A percentile compares a stretch with the other conserved stretches of the same genome.
phyloP scores from a whole-genome alignment of 2,888 invertebrate genomes.

The Nymphalis polychloros region DNA sequence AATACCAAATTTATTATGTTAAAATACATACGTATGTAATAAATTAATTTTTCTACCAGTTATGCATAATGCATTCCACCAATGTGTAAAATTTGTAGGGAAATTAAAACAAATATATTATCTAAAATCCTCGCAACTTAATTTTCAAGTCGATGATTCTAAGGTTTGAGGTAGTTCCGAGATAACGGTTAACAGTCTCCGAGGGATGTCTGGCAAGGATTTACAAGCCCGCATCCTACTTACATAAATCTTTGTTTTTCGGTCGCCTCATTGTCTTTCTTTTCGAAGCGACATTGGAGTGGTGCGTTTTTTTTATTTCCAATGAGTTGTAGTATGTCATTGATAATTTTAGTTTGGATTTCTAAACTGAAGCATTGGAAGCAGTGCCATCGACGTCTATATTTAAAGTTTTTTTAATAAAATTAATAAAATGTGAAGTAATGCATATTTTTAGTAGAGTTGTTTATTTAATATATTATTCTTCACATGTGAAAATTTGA shows the following conservation, averaged over 20 bases:
- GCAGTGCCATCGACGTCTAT: neutral
- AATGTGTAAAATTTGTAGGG: too few relatives aligned
- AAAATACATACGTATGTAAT: too few relatives aligned
- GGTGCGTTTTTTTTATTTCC: conserved; percentile 8
- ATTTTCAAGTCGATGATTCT: neutral
- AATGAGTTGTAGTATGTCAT: conserved; percentile 2
- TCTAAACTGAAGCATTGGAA: neutral
- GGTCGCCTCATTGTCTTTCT: conserved; percentile 8
- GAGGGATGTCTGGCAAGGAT: conserved; percentile 24
- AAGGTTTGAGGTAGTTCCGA: neutral
- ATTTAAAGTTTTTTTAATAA: too few relatives aligned
- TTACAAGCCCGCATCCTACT: conserved; percentile 25
- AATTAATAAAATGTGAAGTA: too few relatives aligned
- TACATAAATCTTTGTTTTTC: conserved; percentile 30
- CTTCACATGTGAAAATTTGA: too few relatives aligned
- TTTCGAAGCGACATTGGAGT: conserved; percentile 4
- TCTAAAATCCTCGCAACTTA: neutral
- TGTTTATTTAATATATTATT: too few relatives aligned
- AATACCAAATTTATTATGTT: too few relatives aligned
- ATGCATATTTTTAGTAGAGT: too few relatives aligned
- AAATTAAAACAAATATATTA: too few relatives aligned
- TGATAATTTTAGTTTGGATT: neutral
- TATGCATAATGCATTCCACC: too few relatives aligned
- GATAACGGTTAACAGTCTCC: conserved; percentile 5
- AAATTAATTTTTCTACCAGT: too few relatives aligned